phyloP scores from a whole-genome alignment of 2,797 vertebrate genomes.

The Antrozous pallidus region DNA sequence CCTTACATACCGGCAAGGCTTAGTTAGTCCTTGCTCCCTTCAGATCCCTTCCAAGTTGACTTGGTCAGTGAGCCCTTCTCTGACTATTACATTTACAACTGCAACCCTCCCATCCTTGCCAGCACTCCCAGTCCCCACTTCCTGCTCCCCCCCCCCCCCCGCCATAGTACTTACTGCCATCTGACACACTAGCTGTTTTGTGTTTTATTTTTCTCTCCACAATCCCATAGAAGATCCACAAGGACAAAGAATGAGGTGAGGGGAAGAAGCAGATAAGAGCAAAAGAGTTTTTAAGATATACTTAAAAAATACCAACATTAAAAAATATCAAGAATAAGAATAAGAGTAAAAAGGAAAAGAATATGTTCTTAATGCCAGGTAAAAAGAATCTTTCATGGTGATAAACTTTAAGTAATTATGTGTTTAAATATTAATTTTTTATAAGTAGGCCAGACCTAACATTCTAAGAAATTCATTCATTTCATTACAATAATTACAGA shows the following conservation, averaged over 20 bases:
- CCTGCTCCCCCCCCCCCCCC: neutral
- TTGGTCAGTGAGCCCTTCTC: neutral
- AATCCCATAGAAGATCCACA: neutral
- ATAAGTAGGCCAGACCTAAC: slow-evolving; percentile 11
- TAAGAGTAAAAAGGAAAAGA: neutral
- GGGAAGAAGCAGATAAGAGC: neutral
- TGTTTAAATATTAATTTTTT: slow-evolving; percentile 25
- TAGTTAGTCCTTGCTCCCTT: neutral
- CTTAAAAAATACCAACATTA: neutral
- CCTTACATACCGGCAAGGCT: neutral
- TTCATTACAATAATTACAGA: slow-evolving; percentile 28
- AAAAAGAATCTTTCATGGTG: slow-evolving; percentile 1
- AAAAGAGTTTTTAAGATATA: slow-evolving; percentile 4
- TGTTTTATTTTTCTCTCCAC: neutral
- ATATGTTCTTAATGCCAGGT: neutral
- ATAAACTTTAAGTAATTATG: slow-evolving; percentile 10
- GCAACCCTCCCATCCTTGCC: neutral
- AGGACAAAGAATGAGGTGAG: neutral
- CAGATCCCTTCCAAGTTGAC: neutral
- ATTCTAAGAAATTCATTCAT: neutral
- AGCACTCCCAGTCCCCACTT: neutral
- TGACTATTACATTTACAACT: neutral
- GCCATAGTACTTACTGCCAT: neutral
- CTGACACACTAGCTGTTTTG: neutral
- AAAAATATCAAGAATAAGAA: neutral